Evolutionary conservation across 2,797 vertebrate species (phyloP).

Genomic region (Falco biarmicus): DNA sequence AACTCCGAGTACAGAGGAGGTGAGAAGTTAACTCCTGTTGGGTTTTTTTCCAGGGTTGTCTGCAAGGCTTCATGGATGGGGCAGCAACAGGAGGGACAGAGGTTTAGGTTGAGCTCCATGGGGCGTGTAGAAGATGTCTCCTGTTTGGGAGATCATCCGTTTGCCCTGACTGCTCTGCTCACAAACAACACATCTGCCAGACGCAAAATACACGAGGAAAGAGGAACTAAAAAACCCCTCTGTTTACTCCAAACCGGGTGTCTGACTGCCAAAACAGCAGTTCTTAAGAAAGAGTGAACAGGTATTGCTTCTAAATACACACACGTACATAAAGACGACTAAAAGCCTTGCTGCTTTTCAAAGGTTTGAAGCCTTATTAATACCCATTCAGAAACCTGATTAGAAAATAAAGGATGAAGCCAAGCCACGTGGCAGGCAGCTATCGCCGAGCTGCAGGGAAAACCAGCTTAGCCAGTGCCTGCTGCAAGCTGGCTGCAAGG

Average conservation of each 20-base stretch:
- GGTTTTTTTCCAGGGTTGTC: neutral
- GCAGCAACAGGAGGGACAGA: neutral
- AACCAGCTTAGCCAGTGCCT: neutral
- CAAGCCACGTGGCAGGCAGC: neutral
- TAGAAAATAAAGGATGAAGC: neutral
- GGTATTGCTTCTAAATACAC: neutral
- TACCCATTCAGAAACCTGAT: neutral
- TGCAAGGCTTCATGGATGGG: neutral
- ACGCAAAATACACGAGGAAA: neutral
- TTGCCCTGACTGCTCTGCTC: neutral
- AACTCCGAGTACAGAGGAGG: rapidly evolving
- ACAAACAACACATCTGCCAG: neutral
- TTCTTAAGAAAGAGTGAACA: neutral
- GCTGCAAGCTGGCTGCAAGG: neutral
- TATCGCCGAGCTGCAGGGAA: neutral
- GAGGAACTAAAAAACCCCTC: neutral
- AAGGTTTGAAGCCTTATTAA: neutral
- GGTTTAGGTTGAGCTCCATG: neutral
- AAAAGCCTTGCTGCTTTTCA: neutral
- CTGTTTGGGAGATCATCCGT: rapidly evolving
- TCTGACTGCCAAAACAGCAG: neutral
- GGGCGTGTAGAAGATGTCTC: neutral
- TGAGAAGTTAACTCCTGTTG: neutral
- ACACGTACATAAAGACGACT: too few species aligned
- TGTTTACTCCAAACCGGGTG: neutral